Evolutionary conservation across 1,140 invertebrate species (phyloP).

Genomic region (Trichonephila inaurata): DNA sequence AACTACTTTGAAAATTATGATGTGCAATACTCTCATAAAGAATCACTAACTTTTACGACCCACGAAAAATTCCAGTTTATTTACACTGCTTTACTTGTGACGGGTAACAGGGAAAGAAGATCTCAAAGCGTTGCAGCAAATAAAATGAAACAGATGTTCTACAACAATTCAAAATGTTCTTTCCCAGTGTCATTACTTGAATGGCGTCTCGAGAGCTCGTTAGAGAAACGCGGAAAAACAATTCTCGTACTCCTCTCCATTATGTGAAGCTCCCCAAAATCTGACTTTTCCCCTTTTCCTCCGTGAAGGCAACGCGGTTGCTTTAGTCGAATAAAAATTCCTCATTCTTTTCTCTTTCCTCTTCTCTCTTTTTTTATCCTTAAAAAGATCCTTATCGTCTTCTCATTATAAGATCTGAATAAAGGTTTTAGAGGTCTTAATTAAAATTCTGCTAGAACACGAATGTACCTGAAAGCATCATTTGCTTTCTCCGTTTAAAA

Average conservation of each 20-base stretch:
- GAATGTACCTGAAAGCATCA: conserved; percentile 27
- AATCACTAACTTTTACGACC: conserved; percentile 3
- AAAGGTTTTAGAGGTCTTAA: conserved; percentile 50
- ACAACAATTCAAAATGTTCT: conserved; percentile 42
- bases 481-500: conserved; percentile 40
- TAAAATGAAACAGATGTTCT: conserved; percentile 46
- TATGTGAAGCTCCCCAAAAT: background rate
- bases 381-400: conserved; percentile 7
- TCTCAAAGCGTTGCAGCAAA: background rate
- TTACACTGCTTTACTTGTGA: background rate
- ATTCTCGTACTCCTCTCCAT: conserved; percentile 26
- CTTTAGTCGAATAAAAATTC: background rate
- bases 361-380: background rate
- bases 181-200: background rate
- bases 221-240: background rate
- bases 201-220: background rate
- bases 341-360: background rate
- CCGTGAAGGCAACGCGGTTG: too few relatives aligned
- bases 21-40: background rate
- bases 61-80: background rate
- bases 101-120: background rate
- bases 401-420: conserved; percentile 58
- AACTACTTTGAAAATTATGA: background rate
- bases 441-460: conserved; percentile 19
- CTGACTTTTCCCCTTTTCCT: background rate